These are phyloP conservation scores for Pristionchus arcanus DNA, from an alignment of 2,888 invertebrate species.

Conservation along the genomic window DNA sequence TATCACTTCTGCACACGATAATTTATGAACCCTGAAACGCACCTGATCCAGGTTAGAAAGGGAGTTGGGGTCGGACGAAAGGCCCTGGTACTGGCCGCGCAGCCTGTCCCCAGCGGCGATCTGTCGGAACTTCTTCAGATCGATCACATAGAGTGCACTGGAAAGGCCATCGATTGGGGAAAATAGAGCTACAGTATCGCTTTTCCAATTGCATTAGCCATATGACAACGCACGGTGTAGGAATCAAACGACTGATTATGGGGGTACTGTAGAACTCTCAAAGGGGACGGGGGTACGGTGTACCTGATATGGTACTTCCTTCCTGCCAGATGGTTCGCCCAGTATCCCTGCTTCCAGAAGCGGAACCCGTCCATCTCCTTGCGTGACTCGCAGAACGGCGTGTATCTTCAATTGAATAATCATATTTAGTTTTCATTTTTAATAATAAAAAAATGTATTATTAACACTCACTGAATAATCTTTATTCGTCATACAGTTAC, in stretches of 20 bases:
- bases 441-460: background rate
- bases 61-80: slow-evolving; percentile 99
- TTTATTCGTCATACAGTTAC: background rate
- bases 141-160: slow-evolving; percentile 97
- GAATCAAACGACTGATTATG: no score
- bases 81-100: slow-evolving; percentile 97
- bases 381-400: slow-evolving; percentile 97
- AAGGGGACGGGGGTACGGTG: background rate
- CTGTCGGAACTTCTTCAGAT: slow-evolving; percentile 94
- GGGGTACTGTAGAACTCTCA: background rate
- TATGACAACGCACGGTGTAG: no score
- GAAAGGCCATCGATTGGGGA: slow-evolving; percentile 79
- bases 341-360: slow-evolving; percentile 99
- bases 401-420: slow-evolving; percentile 84
- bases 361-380: slow-evolving; percentile 98
- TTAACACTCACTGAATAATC: no score
- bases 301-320: slow-evolving; percentile 87
- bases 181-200: no score
- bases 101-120: slow-evolving; percentile 97
- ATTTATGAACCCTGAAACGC: no score
- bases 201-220: background rate
- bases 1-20: no score
- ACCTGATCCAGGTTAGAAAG: slow-evolving; percentile 92
- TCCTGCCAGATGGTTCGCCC: slow-evolving; percentile 96
- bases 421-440: background rate